A percentile compares a stretch with the other conserved stretches of the same genome.
phyloP scores from a whole-genome alignment of 2,113 vertebrate genomes.

The Ardeotis arabs region DNA sequence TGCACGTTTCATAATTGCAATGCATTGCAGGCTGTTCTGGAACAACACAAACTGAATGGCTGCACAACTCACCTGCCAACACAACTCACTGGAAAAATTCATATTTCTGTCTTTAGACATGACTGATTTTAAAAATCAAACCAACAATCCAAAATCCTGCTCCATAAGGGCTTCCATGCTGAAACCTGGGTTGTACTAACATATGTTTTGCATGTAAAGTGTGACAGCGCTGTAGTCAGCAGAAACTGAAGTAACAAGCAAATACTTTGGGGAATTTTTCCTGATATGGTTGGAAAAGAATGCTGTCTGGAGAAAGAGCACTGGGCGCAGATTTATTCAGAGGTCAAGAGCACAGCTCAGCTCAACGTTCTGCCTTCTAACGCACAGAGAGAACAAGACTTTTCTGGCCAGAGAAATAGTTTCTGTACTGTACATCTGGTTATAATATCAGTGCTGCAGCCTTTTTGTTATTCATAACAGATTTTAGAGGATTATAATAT shows the following conservation, averaged over 20 bases:
- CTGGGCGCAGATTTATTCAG: neutral
- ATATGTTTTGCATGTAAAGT: conserved; percentile 58
- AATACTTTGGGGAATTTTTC: conserved; percentile 50
- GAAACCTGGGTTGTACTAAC: conserved; percentile 28
- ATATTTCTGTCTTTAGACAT: neutral
- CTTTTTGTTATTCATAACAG: neutral
- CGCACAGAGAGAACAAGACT: neutral
- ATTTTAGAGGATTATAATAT: neutral
- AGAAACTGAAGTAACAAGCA: conserved; percentile 53
- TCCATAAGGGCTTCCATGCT: neutral
- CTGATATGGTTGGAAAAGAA: conserved; percentile 51
- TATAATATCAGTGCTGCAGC: neutral
- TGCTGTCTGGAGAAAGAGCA: conserved; percentile 4
- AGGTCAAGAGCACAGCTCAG: neutral
- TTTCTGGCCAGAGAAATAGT: neutral
- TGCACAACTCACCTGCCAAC: conserved; percentile 17
- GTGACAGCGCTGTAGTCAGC: conserved; percentile 48
- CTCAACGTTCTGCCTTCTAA: neutral
- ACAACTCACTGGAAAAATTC: neutral
- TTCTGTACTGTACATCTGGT: neutral
- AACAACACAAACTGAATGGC: neutral
- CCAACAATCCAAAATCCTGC: neutral
- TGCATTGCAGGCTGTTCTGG: neutral
- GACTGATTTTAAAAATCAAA: neutral
- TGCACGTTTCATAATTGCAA: neutral